Evolutionary conservation across 1,140 invertebrate genomes (phyloP).

Genomic region (Bombus picipes): DNA sequence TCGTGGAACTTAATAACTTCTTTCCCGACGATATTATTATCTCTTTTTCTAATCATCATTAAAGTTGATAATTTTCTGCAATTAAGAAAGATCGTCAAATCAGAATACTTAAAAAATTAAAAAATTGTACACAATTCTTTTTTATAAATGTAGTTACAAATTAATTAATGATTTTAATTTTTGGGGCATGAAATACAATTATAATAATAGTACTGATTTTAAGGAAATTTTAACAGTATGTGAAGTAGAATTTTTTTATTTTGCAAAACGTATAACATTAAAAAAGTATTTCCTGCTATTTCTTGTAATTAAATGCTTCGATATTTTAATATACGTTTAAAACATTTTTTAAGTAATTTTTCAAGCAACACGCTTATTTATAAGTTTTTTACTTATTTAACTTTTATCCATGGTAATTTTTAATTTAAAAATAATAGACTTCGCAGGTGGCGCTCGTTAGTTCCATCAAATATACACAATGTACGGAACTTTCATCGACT

Average conservation of each 20-base stretch:
- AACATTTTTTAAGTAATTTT: background rate
- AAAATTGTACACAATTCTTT: background rate
- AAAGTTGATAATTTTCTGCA: background rate
- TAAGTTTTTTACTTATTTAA: background rate
- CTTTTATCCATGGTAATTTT: background rate
- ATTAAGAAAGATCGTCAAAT: background rate
- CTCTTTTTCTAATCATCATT: constrained; percentile 35
- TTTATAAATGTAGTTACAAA: background rate
- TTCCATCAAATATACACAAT: background rate
- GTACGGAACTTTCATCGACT: background rate
- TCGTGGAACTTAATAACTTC: constrained; percentile 66
- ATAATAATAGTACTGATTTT: background rate
- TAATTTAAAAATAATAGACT: background rate
- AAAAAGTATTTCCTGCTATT: background rate
- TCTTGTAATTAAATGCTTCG: too few relatives aligned
- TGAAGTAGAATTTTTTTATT: background rate
- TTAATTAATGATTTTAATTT: background rate
- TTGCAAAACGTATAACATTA: background rate
- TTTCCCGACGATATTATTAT: constrained; percentile 47
- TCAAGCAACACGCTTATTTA: background rate
- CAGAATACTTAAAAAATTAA: background rate
- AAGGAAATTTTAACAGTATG: background rate
- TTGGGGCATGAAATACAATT: background rate
- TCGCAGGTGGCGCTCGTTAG: background rate
- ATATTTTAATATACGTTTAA: background rate